A percentile compares a stretch with the other conserved stretches of the same genome.
phyloP scores from a whole-genome alignment of 2,113 vertebrate species.

The Caranx ignobilis region DNA sequence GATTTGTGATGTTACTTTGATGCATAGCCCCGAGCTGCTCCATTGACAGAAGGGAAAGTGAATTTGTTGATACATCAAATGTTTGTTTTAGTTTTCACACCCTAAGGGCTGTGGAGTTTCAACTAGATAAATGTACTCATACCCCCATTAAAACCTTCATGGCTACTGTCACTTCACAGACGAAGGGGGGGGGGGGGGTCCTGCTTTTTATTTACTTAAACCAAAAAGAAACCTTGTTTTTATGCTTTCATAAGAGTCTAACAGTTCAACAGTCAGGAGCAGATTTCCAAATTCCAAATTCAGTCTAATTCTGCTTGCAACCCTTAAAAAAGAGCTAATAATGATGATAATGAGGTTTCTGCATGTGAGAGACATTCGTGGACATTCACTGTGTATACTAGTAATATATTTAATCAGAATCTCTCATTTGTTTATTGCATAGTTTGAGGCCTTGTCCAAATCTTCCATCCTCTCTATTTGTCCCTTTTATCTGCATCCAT shows the following conservation, averaged over 20 bases:
- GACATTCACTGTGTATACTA: neutral
- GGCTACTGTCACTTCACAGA: conserved; percentile 1
- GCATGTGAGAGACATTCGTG: neutral
- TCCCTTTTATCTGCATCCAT: conserved; percentile 52
- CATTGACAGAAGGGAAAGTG: conserved; percentile 34
- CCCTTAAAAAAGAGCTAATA: neutral
- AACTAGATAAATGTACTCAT: conserved; percentile 22
- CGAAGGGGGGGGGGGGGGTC: neutral
- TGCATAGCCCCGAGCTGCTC: conserved; percentile 38
- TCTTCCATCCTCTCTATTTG: conserved; percentile 38
- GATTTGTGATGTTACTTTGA: conserved; percentile 45
- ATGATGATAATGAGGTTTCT: neutral
- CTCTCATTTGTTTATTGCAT: conserved; percentile 40
- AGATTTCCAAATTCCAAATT: neutral
- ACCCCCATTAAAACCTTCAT: neutral
- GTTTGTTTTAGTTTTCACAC: conserved; percentile 46
- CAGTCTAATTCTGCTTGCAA: neutral
- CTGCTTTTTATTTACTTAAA: neutral
- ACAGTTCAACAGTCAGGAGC: neutral
- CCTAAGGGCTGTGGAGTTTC: conserved; percentile 28
- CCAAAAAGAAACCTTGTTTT: neutral
- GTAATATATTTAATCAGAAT: conserved; percentile 9
- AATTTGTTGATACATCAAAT: conserved; percentile 40
- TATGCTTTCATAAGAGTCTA: neutral
- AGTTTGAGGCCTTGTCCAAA: conserved; percentile 54